Conservation (phyloP, 1,140 invertebrate species). For the Cydia strobilella region DNA sequence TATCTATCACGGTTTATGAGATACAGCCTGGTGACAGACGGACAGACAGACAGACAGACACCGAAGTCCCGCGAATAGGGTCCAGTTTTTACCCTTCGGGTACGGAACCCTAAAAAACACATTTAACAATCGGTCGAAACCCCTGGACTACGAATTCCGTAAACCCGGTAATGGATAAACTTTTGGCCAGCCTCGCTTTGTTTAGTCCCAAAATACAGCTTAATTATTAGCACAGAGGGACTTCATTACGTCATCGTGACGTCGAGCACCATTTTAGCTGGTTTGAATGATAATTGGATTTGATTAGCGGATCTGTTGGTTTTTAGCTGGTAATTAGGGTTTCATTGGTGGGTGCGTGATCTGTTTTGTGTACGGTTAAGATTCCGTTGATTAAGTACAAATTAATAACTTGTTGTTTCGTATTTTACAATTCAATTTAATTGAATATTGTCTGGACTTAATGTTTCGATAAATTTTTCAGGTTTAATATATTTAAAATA, state of each 20-base stretch:
- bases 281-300: conserved; percentile 29
- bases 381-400: background rate
- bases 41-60: too few relatives aligned
- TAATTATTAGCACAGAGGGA: conserved; percentile 41
- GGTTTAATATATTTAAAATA: too few relatives aligned
- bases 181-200: conserved; percentile 39
- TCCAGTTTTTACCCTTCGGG: too few relatives aligned
- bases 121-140: background rate
- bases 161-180: conserved; percentile 42
- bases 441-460: too few relatives aligned
- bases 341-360: background rate
- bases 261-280: background rate
- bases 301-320: conserved; percentile 25
- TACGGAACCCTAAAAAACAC: too few relatives aligned
- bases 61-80: too few relatives aligned
- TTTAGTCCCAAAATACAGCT: conserved; percentile 45
- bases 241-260: conserved; percentile 40
- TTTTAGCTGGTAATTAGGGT: background rate
- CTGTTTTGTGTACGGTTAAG: background rate
- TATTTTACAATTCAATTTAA: too few relatives aligned
- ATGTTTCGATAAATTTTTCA: too few relatives aligned
- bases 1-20: too few relatives aligned
- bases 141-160: background rate
- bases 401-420: too few relatives aligned
- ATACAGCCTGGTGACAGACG: too few relatives aligned